Base-by-base conservation (phyloP, 2,113 vertebrate species). In the Megalops atlanticus region DNA sequence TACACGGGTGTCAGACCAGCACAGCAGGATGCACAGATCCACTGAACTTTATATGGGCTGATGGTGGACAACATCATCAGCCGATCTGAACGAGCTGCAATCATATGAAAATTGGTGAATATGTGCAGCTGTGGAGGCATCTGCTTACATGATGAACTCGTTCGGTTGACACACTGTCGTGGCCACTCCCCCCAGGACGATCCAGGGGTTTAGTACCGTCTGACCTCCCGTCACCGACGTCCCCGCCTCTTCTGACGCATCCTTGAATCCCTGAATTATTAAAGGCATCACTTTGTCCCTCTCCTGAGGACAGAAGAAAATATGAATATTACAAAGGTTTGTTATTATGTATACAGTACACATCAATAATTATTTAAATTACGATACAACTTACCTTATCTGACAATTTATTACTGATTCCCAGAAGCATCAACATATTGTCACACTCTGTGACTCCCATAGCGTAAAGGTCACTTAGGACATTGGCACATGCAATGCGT, bases 361-460 rank as follows among this genome's bases (percentile, higher is more conserved):
- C n/a, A n/a, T n/a, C n/a, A n/a, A n/a, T n/a, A n/a, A n/a, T n/a
- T n/a, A n/a, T n/a, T n/a, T n/a, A n/a, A n/a, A n/a, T n/a, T n/a
- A n/a, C n/a, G n/a, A n/a, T n/a, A n/a, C n/a, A n/a, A 31, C 8
- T 94, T 92, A 99, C 98, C 96, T 98, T 97, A 83, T 99, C 98
- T 78, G 97, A 96, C 93, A 99, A 95, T 94, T 99, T 99, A 92
- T 98, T 99, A 91, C 98, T 99, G 90, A 99, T 94, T 83, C 96
- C 98, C 74, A 99, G 94, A 45, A 99, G 96, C 98, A 99, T 99
- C 89, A 99, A 92, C 97, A 99, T 99, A 89, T 99, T 99, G 93
- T 99, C 98, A 11, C 98, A 99, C 80, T 99, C 98, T 0, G 98
- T 99, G 82, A 99, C 98, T 70, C 98, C 98, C 97, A 99, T 99